Percentiles rank a stretch among this genome's conserved stretches.
These are phyloP conservation scores for Phaethornis superciliosus DNA, from an alignment of 2,113 vertebrate species.

Conservation along the genomic window DNA sequence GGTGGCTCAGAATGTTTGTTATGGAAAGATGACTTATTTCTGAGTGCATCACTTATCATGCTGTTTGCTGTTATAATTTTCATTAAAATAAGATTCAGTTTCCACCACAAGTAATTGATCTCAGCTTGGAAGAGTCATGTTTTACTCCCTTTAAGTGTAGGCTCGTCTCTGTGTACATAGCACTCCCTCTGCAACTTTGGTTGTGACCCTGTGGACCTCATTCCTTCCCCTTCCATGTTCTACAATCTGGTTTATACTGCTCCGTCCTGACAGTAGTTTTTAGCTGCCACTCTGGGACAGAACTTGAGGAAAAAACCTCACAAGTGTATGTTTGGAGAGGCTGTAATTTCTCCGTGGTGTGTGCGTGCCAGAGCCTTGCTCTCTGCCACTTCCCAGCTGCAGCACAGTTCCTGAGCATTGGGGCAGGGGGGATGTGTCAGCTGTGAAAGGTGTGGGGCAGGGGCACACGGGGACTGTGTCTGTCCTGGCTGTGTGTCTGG, in stretches of 20 bases:
- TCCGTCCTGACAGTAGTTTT: not conserved
- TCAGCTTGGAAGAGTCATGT: not conserved
- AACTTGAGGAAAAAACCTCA: not conserved
- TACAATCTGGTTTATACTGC: not conserved
- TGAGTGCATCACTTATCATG: not conserved
- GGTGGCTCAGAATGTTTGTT: not conserved
- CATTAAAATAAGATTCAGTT: not conserved
- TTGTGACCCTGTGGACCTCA: accelerated
- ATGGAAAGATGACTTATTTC: not conserved
- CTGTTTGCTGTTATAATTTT: not conserved
- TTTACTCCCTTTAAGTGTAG: not conserved
- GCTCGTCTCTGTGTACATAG: not conserved
- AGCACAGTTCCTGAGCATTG: accelerated
- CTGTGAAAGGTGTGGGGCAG: not conserved
- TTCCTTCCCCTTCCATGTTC: not conserved
- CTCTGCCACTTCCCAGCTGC: accelerated
- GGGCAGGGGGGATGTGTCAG: not conserved
- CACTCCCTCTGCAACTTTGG: not conserved
- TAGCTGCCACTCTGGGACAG: accelerated
- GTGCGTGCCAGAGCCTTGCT: accelerated
- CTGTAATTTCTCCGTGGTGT: not conserved
- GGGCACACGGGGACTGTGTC: not conserved
- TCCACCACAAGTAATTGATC: not conserved
- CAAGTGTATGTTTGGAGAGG: accelerated
- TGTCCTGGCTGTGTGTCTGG: accelerated